Evolutionary conservation across 2,113 vertebrate genomes (phyloP).

Genomic region (Paedocypris sp.): DNA sequence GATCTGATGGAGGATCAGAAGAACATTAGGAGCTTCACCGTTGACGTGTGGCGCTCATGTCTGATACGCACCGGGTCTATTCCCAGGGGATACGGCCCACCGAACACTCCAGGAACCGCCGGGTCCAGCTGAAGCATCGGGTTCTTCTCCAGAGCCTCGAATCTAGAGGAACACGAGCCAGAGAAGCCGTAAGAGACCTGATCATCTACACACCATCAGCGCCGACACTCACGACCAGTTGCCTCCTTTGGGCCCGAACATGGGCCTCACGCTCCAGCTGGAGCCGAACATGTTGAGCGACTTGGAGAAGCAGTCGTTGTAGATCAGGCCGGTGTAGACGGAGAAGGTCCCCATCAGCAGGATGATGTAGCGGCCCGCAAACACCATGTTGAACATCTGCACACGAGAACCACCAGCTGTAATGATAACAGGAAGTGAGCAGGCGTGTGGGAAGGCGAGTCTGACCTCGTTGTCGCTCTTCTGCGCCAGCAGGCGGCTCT

Average conservation of each 20-base stretch:
- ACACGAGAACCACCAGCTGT: not conserved
- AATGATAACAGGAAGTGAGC: not conserved
- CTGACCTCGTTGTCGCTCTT: slow-evolving; percentile 95
- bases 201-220: too few species aligned
- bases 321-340: slow-evolving; percentile 89
- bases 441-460: too few species aligned
- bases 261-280: slow-evolving; percentile 86
- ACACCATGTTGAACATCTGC: slow-evolving; percentile 93
- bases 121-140: slow-evolving; percentile 80
- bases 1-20: slow-evolving; percentile 61
- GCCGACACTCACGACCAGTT: slow-evolving; percentile 99
- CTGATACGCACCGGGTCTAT: slow-evolving; percentile 80
- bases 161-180: slow-evolving; percentile 41
- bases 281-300: slow-evolving; percentile 94
- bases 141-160: slow-evolving; percentile 64
- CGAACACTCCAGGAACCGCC: slow-evolving; percentile 76
- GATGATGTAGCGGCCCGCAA: slow-evolving; percentile 91
- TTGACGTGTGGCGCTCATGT: not conserved
- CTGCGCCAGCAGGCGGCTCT: slow-evolving; percentile 84
- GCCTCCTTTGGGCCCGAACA: slow-evolving; percentile 66
- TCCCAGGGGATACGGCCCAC: slow-evolving; percentile 87
- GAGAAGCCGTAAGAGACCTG: too few species aligned
- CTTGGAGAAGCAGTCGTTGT: slow-evolving; percentile 98
- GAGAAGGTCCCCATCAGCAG: slow-evolving; percentile 94
- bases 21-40: not conserved